Conservation (phyloP, 2,113 vertebrate species). For the Eira barbara region DNA sequence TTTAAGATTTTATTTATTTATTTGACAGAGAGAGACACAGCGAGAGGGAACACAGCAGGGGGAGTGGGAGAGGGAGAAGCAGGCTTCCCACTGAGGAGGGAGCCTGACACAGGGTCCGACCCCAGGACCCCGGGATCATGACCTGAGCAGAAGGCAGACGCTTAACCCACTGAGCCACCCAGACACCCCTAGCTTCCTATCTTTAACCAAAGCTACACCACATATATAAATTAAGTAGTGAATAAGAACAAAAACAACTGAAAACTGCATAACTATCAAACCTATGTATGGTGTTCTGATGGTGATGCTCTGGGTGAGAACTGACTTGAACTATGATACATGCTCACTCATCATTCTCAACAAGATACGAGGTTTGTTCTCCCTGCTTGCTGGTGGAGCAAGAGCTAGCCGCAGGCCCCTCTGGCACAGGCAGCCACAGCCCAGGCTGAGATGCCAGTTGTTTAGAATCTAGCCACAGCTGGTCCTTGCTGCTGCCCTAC, state of each 20-base stretch:
- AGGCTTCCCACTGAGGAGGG: too few species aligned
- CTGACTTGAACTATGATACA: neutral
- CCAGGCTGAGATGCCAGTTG: neutral
- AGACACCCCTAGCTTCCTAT: neutral
- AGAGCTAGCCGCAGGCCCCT: neutral
- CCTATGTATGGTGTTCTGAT: neutral
- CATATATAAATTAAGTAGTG: constrained; percentile 40
- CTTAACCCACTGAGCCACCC: too few species aligned
- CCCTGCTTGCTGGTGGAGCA: neutral
- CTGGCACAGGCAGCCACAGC: fast-evolving
- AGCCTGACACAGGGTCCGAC: too few species aligned
- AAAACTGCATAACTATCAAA: neutral
- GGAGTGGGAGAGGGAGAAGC: too few species aligned
- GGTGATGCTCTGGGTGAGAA: neutral
- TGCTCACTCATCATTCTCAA: neutral
- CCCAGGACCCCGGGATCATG: too few species aligned
- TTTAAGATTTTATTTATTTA: too few species aligned
- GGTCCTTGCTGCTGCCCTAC: too few species aligned
- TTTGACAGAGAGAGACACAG: too few species aligned
- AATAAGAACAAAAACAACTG: neutral
- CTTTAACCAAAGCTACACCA: neutral
- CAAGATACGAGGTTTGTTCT: neutral
- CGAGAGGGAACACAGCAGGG: too few species aligned
- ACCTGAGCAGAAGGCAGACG: too few species aligned
- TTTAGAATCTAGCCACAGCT: neutral